Base-by-base conservation (phyloP, 2,797 vertebrate species). In the Sarcoramphus papa region DNA sequence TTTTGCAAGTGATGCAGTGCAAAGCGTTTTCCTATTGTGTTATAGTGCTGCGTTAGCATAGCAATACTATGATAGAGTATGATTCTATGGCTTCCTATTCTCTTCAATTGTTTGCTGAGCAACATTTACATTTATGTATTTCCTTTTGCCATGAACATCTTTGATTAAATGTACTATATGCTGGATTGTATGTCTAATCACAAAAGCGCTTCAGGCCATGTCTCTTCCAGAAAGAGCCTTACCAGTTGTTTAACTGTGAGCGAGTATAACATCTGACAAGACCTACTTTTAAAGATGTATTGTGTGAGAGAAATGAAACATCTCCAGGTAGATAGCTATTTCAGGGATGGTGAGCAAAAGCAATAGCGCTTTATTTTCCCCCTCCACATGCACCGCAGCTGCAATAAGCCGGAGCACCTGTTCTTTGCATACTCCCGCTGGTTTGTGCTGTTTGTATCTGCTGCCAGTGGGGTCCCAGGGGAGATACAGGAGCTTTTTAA, bases 391-490 rank as follows among this genome's bases (percentile, higher is more conserved):
- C 83, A 60, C 45, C 31, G 48, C 67, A 78, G 78, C 85, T 86
- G 47, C 28, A 53, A 22, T 51, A 64, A 96, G 80, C 87, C 7
- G 2, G 20, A 85, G 93, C 98, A 98, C 98, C 98, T 98, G 98
- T 96, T 97, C 96, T 62, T 75, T 81, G 92, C 51, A 17, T 31
- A 31, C 91, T 96, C 97, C 97, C 95, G 98, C 97, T 98, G 98
- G 51, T 97, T 94, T 95, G 88, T 90, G 96, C 97, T 96, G 93
- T 95, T 95, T 82, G 83, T 57, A 87, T 41, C 89, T 85, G 96
- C 97, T 97, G 96, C 97, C 93, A 65, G 90, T 28, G 74, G 62
- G 45, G 28, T 94, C 98, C 95, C 95, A 6, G 28, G 90, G 84
- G 97, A 96, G 89, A 65, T 31, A 43, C 59, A 19, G 94, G 84